These are phyloP conservation scores for Perca flavescens DNA, from an alignment of 2,113 vertebrate species.

Conservation along the genomic window DNA sequence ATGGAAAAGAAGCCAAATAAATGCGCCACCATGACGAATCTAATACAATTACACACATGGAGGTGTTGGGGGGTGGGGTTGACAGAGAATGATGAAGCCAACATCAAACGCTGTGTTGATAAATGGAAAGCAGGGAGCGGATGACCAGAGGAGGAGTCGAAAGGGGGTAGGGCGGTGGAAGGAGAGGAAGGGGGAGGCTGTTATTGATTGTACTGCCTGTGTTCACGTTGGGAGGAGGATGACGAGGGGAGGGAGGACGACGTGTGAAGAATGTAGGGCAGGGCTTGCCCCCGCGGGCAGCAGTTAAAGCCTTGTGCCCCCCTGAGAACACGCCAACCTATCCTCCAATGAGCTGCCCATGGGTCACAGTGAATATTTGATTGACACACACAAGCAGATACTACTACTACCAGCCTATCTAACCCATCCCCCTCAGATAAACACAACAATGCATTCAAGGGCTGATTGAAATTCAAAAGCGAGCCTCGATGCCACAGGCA, in stretches of 20 bases:
- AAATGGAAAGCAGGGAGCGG: constrained; percentile 75
- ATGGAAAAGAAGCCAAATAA: constrained; percentile 55
- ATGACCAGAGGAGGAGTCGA: constrained; percentile 64
- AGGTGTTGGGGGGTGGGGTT: constrained; percentile 70
- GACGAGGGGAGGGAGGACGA: constrained; percentile 38
- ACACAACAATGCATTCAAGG: constrained; percentile 65
- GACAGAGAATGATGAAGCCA: constrained; percentile 80
- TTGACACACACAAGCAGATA: constrained; percentile 65
- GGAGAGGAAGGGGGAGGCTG: constrained; percentile 40
- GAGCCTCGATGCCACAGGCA: constrained; percentile 68
- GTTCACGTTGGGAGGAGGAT: constrained; percentile 53
- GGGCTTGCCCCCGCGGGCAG: constrained; percentile 75
- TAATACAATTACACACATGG: constrained; percentile 80
- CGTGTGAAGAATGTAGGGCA: constrained; percentile 64
- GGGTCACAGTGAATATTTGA: constrained; percentile 77
- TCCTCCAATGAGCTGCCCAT: constrained; percentile 66
- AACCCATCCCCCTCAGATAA: constrained; percentile 74
- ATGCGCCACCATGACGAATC: constrained; percentile 70
- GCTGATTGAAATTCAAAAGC: constrained; percentile 83
- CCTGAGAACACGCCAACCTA: constrained; percentile 69
- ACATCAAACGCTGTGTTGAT: constrained; percentile 75
- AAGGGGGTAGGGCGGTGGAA: neutral
- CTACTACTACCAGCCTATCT: constrained; percentile 23
- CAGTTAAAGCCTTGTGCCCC: constrained; percentile 76
- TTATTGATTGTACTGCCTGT: constrained; percentile 81